phyloP scores from a whole-genome alignment of 2,797 vertebrate genomes.

The Hylomyscus alleni region DNA sequence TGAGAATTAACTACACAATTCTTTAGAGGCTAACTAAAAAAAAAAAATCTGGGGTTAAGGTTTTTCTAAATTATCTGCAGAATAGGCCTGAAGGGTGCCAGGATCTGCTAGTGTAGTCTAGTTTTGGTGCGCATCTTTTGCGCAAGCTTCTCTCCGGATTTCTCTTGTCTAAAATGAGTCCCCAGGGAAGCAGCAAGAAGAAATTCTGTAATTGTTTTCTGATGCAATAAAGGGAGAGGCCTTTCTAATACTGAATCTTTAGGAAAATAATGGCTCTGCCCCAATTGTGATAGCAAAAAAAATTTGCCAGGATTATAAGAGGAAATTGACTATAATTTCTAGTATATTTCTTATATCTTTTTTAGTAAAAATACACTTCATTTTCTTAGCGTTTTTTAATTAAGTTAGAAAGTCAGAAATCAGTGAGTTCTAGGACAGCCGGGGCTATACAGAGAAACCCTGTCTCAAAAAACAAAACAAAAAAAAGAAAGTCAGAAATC shows the following conservation, averaged over 20 bases:
- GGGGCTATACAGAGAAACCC: too few species aligned
- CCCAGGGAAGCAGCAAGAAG: background rate
- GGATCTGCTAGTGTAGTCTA: conserved; percentile 22
- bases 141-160: conserved; percentile 69
- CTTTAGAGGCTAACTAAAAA: conserved; percentile 73
- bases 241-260: conserved; percentile 63
- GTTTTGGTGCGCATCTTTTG: conserved; percentile 39
- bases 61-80: conserved; percentile 61
- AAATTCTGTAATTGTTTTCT: conserved; percentile 54
- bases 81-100: background rate
- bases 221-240: conserved; percentile 53
- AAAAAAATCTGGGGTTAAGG: conserved; percentile 54
- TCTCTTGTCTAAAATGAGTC: conserved; percentile 57
- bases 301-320: conserved; percentile 44
- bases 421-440: too few species aligned
- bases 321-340: conserved; percentile 58
- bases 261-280: conserved; percentile 62
- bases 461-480: too few species aligned
- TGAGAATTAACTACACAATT: conserved; percentile 57
- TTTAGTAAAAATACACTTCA: conserved; percentile 38
- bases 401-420: conserved; percentile 63
- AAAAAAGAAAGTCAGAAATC: conserved; percentile 61
- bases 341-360: conserved; percentile 33
- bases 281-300: conserved; percentile 52
- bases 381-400: conserved; percentile 55